Base-by-base conservation (phyloP, 2,888 invertebrate genomes). In the Agrochola circellaris region DNA sequence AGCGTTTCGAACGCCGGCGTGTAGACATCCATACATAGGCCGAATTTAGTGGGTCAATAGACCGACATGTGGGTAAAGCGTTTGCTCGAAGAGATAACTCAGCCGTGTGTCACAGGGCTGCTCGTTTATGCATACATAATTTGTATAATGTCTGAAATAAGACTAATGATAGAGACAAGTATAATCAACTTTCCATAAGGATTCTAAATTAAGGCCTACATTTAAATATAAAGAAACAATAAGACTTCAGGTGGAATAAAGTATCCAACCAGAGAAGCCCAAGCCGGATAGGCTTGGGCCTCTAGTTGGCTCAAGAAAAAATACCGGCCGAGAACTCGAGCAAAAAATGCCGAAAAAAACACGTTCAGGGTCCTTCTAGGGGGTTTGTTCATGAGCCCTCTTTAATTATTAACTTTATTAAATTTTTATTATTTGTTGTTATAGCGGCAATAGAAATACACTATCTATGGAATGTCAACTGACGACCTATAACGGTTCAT, bases 41-140 rank as follows among this genome's bases (percentile, higher is more conserved):
- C 61, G 62, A 73, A 75, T 76, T 68, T 80, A 65, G 83, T 85
- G 64, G 80, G 88, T 88, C 82, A 88, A 74, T 84, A 78, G 75
- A 75, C 73, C 51, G 75, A 71, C 64, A 73, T 80, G 87, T 76
- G 69, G 78, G 81, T 77, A 75, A 83, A 82, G 73, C 64, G 73
- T 83, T 83, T 75, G 65, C 65, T 73, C 54, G 75, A 75, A 77
- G 42, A 79, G 71, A 76, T 85, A 76, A 68, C 61, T 77, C 61
- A 60, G 34, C 54, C 30, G 56, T 34, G 69, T 69, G 48, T 30
- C 42, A 62, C 54, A 82, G 74, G 74, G 78, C 64, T 79, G 26
- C 17, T 64, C 20, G 62, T 51, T 54, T 48, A 61, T 51, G 73
- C 48, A 38, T 38, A 38, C 23, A 61, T 26, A n/a, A 73, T 61